A percentile compares a stretch with the other conserved stretches of the same genome.
These are phyloP conservation scores for Tholera decimalis DNA, from an alignment of 2,888 invertebrate species.

Conservation along the genomic window DNA sequence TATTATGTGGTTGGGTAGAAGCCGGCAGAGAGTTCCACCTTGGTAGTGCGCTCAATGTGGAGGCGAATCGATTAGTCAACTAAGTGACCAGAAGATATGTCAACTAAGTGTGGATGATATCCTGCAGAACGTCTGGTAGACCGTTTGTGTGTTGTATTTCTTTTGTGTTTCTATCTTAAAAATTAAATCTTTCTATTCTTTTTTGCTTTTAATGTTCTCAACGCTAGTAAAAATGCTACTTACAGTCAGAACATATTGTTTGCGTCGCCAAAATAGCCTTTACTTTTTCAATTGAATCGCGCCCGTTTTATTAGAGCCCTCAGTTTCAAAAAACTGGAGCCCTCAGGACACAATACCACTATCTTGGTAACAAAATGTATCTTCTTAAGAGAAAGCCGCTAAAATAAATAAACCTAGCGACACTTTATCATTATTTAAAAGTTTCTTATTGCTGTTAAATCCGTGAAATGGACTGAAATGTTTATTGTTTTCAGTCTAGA, in stretches of 20 bases:
- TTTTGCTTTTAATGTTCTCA: too few species aligned
- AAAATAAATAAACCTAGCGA: conserved; percentile 35
- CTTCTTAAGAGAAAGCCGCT: conserved; percentile 2
- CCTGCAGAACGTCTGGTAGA: too few species aligned
- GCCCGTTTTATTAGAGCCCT: not conserved
- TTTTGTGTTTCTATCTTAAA: too few species aligned
- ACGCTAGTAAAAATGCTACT: not conserved
- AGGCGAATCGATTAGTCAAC: too few species aligned
- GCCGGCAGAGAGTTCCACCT: too few species aligned
- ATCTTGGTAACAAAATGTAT: conserved; percentile 20
- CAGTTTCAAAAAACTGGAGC: not conserved
- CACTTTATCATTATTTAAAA: conserved; percentile 50
- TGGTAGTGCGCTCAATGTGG: too few species aligned
- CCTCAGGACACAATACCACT: conserved; percentile 7
- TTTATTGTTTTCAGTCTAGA: conserved; percentile 57
- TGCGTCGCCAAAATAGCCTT: not conserved
- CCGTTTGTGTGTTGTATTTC: too few species aligned
- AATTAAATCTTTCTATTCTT: too few species aligned
- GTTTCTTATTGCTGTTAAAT: conserved; percentile 37
- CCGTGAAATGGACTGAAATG: conserved; percentile 47
- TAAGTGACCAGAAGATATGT: too few species aligned
- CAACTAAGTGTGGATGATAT: too few species aligned
- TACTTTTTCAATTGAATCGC: not conserved
- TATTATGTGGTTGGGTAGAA: too few species aligned
- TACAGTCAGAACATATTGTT: not conserved